A percentile compares a stretch with the other conserved stretches of the same genome.
Evolutionary conservation across 2,113 vertebrate genomes (phyloP).

Genomic region (Gallinago jamesoni): DNA sequence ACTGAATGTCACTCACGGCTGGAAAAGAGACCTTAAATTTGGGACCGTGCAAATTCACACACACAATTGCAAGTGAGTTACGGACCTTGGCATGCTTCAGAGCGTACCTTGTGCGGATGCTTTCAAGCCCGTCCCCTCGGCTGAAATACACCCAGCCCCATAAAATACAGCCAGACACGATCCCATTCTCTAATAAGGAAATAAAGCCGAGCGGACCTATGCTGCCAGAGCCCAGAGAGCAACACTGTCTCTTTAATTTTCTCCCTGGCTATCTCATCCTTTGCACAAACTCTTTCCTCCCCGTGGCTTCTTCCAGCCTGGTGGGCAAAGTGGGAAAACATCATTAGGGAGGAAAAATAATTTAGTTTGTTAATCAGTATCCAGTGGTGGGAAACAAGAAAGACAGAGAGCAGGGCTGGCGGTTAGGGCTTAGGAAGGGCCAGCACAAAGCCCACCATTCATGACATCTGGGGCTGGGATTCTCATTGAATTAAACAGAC

Average conservation of each 20-base stretch:
- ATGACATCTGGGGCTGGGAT: slow-evolving; percentile 71
- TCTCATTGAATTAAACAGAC: slow-evolving; percentile 76
- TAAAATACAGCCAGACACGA: slow-evolving; percentile 45
- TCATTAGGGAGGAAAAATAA: slow-evolving; percentile 74
- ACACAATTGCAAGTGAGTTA: slow-evolving; percentile 13
- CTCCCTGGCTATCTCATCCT: slow-evolving; percentile 62
- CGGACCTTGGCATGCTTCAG: slow-evolving; percentile 28
- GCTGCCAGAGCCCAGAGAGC: slow-evolving; percentile 43
- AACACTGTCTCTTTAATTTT: slow-evolving; percentile 69
- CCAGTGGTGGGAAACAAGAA: slow-evolving; percentile 72
- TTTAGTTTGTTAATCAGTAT: slow-evolving; percentile 74
- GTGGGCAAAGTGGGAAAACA: slow-evolving; percentile 71
- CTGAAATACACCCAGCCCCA: slow-evolving; percentile 24
- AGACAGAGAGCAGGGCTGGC: slow-evolving; percentile 64
- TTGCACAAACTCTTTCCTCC: slow-evolving; percentile 63
- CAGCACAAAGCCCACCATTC: slow-evolving; percentile 75
- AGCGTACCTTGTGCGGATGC: slow-evolving; percentile 2
- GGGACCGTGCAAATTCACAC: not conserved
- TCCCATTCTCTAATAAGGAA: slow-evolving; percentile 51
- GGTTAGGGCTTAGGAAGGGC: slow-evolving; percentile 71
- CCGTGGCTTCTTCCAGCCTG: slow-evolving; percentile 67
- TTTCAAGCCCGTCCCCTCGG: not conserved
- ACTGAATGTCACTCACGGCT: not conserved
- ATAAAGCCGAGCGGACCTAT: slow-evolving; percentile 25
- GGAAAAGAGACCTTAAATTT: slow-evolving; percentile 42